phyloP scores from a whole-genome alignment of 2,888 invertebrate genomes.

The Apotomis capreana region DNA sequence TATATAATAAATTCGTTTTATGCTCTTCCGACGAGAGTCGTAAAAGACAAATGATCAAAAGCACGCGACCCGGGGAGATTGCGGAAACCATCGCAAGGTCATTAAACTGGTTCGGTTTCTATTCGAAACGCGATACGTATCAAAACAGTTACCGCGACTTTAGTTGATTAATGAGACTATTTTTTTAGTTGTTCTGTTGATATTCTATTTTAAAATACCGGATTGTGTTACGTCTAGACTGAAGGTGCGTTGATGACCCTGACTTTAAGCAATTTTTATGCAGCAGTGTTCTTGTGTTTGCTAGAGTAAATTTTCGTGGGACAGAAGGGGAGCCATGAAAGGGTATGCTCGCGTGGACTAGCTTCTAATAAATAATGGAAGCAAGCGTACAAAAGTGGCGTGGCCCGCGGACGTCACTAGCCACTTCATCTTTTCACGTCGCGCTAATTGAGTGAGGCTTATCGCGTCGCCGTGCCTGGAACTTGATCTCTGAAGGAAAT shows the following conservation, averaged over 20 bases:
- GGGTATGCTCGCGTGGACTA: constrained; percentile 41
- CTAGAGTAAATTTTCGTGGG: constrained; percentile 1
- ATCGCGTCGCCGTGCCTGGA: constrained; percentile 47
- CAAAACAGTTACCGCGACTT: constrained; percentile 34
- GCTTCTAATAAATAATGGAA: constrained; percentile 58
- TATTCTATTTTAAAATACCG: background rate
- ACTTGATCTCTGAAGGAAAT: constrained; percentile 28
- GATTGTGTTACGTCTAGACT: constrained; percentile 8
- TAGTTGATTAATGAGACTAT: constrained; percentile 37
- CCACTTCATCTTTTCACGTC: constrained; percentile 59
- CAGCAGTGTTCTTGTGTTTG: constrained; percentile 5
- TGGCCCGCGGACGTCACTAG: constrained; percentile 55
- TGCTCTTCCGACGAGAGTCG: constrained; percentile 61
- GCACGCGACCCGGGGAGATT: constrained; percentile 56
- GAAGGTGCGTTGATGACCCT: constrained; percentile 29
- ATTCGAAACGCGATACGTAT: constrained; percentile 50
- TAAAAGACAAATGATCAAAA: constrained; percentile 71
- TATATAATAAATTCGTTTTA: constrained; percentile 64
- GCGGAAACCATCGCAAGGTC: constrained; percentile 55
- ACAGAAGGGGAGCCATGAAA: background rate
- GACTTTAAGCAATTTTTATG: constrained; percentile 21
- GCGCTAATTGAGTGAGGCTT: constrained; percentile 61
- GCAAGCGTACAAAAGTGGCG: constrained; percentile 51
- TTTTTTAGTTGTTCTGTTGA: background rate
- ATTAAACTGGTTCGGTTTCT: constrained; percentile 55